Conservation (phyloP, 23 tunicate genomes). For the Ascidia mentula region DNA sequence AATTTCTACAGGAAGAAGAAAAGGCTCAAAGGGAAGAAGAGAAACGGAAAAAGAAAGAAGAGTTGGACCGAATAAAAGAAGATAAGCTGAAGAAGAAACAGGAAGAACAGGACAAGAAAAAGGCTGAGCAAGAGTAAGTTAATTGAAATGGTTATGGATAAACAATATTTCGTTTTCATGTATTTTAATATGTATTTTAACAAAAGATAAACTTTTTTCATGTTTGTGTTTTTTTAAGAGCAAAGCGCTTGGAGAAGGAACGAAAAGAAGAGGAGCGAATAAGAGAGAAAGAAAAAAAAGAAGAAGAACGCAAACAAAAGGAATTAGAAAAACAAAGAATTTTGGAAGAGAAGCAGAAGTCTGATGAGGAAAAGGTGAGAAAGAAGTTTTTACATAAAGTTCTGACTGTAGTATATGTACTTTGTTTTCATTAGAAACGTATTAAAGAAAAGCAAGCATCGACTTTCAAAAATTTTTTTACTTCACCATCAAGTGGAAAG, state of each 20-base stretch:
- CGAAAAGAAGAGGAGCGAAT: constrained; percentile 62
- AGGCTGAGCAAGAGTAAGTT: constrained; percentile 43
- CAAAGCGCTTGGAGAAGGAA: constrained; percentile 64
- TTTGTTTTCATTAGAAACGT: constrained; percentile 26
- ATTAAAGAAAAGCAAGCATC: constrained; percentile 60
- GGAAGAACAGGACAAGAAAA: constrained; percentile 53
- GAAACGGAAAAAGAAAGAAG: constrained; percentile 59
- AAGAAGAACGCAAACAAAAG: constrained; percentile 35
- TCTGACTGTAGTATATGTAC: neutral
- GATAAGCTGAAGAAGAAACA: constrained; percentile 61
- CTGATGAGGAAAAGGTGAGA: constrained; percentile 65
- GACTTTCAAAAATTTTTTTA: constrained; percentile 67
- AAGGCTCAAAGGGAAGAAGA: constrained; percentile 75
- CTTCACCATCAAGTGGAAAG: constrained; percentile 32
- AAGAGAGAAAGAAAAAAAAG: constrained; percentile 48
- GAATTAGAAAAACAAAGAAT: constrained; percentile 69
- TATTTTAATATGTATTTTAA: too few species aligned
- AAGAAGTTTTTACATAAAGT: neutral
- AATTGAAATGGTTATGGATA: neutral
- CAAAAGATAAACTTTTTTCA: too few species aligned
- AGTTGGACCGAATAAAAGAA: constrained; percentile 58
- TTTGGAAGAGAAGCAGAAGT: constrained; percentile 49
- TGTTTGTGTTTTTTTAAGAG: constrained; percentile 33
- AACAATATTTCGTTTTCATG: neutral
- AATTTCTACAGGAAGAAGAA: constrained; percentile 69